Percentiles rank a stretch among this genome's conserved stretches.
Conservation (phyloP, 2,113 vertebrate species). For the human (Homo sapiens) region GRCh38 chr3:22575001-22575500, state of each 20-base stretch:
- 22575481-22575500: no score
- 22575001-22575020: not conserved
- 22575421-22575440: no score
- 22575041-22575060: not conserved
- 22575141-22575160: not conserved
- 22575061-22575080: not conserved
- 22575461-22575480: no score
- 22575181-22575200: not conserved
- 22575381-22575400: not conserved
- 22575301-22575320: not conserved
- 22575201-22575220: not conserved
- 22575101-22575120: not conserved
- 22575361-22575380: not conserved
- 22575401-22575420: not conserved
- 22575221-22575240: not conserved
- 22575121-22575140: not conserved
- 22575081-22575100: not conserved
- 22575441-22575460: no score
- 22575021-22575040: not conserved
- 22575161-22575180: not conserved
- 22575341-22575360: not conserved
- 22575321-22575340: not conserved
- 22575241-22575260: constrained; percentile 26
- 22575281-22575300: not conserved
- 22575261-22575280: not conserved